Conservation (phyloP, 2,797 vertebrate species). For the Acridotheres tristis region DNA sequence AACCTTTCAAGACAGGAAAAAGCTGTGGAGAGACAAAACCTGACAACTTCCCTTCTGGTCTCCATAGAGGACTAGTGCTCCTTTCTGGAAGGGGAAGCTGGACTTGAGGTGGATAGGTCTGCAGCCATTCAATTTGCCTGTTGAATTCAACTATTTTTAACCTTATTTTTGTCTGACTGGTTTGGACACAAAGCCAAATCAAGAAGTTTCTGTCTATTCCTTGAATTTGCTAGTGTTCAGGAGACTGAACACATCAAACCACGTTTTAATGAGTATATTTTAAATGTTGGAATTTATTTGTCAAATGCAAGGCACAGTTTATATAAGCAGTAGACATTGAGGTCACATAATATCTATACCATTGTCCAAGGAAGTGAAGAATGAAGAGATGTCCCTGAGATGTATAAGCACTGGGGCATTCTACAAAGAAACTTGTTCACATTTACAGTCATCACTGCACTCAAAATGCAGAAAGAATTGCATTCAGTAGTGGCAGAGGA, state of each 20-base stretch:
- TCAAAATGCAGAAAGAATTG: neutral
- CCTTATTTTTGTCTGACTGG: neutral
- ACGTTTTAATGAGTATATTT: neutral
- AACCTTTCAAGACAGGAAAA: constrained; percentile 51
- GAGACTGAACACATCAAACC: neutral
- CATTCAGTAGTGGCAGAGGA: neutral
- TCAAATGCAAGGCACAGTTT: neutral
- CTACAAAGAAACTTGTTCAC: neutral
- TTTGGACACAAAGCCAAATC: neutral
- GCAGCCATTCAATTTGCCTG: neutral
- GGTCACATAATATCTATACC: neutral
- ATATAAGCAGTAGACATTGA: neutral
- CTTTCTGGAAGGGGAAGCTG: neutral
- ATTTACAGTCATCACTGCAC: neutral
- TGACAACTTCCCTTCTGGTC: constrained; percentile 27
- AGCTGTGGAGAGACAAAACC: constrained; percentile 21
- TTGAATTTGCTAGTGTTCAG: neutral
- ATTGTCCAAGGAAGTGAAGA: neutral
- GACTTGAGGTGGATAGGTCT: neutral
- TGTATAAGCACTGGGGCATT: neutral
- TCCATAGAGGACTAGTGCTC: neutral
- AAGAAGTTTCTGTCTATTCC: neutral
- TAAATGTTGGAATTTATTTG: neutral
- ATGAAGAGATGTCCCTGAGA: neutral
- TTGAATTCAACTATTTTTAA: neutral